Conservation (phyloP, 2,888 invertebrate genomes). For the Eupithecia tripunctaria region DNA sequence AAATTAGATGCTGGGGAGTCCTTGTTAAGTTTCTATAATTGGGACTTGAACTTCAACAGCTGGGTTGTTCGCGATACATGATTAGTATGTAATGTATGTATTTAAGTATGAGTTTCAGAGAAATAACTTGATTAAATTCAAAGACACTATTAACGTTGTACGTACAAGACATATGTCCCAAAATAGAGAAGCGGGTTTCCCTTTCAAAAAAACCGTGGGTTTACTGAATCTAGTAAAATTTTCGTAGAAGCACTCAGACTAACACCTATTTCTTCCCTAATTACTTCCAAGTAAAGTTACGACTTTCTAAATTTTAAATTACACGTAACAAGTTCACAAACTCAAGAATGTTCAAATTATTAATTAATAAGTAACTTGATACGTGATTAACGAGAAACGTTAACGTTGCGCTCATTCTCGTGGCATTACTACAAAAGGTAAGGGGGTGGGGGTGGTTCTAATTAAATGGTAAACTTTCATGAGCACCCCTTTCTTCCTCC, state of each 20-base stretch:
- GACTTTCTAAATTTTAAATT: constrained; percentile 24
- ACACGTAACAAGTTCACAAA: constrained; percentile 31
- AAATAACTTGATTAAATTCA: background rate
- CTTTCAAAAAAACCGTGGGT: background rate
- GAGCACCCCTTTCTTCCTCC: constrained; percentile 65
- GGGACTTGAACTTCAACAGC: constrained; percentile 22
- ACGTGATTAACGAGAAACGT: constrained; percentile 73
- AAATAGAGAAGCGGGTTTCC: background rate
- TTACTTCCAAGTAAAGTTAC: constrained; percentile 9
- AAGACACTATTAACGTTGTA: background rate
- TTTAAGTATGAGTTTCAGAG: background rate
- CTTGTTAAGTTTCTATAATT: constrained; percentile 34
- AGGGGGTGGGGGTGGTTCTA: constrained; percentile 74
- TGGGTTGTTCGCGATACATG: constrained; percentile 16
- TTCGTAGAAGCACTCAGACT: background rate
- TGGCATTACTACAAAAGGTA: constrained; percentile 75
- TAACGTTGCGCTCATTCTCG: constrained; percentile 74
- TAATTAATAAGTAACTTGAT: constrained; percentile 62
- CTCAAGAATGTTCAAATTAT: constrained; percentile 39
- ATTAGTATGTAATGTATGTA: constrained; percentile 1
- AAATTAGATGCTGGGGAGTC: constrained; percentile 29
- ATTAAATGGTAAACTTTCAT: constrained; percentile 85
- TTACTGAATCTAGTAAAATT: background rate
- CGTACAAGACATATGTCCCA: background rate
- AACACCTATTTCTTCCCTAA: background rate